These are phyloP conservation scores for Lophius piscatorius DNA, from an alignment of 2,113 vertebrate species.

Conservation along the genomic window DNA sequence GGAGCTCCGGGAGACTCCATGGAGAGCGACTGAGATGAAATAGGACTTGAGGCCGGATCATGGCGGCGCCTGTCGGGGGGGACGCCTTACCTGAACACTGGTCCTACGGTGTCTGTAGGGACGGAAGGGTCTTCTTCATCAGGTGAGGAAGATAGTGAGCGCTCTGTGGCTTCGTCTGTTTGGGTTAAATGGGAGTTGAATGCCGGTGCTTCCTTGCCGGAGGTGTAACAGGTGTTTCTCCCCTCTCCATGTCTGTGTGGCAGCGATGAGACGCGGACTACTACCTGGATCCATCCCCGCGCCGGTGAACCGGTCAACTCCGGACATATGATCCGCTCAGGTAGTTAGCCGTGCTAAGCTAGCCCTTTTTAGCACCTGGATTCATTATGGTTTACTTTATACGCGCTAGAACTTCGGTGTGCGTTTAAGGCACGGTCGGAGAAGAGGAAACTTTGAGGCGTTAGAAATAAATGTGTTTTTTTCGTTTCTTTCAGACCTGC, in stretches of 20 bases:
- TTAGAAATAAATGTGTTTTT: neutral
- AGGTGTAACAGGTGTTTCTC: conserved; percentile 81
- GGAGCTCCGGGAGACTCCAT: conserved; percentile 66
- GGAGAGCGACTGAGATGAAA: conserved; percentile 65
- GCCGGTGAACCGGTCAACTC: conserved; percentile 93
- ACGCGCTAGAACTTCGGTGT: too few species aligned
- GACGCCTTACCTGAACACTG: conserved; percentile 89
- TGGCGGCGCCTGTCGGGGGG: conserved; percentile 87
- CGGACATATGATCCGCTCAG: conserved; percentile 96
- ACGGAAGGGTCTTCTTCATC: conserved; percentile 94
- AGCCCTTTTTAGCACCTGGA: conserved; percentile 5
- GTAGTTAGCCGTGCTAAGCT: conserved; percentile 59
- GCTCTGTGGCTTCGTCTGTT: conserved; percentile 9
- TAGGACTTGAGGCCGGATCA: conserved; percentile 80
- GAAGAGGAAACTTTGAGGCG: conserved; percentile 34
- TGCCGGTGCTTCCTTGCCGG: conserved; percentile 17
- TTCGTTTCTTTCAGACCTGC: conserved; percentile 82
- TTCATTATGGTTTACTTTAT: conserved; percentile 9
- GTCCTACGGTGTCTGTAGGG: conserved; percentile 89
- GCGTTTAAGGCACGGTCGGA: neutral
- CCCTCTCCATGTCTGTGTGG: neutral
- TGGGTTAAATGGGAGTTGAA: conserved; percentile 43
- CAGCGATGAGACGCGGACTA: conserved; percentile 86
- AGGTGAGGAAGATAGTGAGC: conserved; percentile 78
- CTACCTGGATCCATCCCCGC: conserved; percentile 93